Base-by-base conservation (phyloP, 2,113 vertebrate genomes). In the Anarrhichthys ocellatus region DNA sequence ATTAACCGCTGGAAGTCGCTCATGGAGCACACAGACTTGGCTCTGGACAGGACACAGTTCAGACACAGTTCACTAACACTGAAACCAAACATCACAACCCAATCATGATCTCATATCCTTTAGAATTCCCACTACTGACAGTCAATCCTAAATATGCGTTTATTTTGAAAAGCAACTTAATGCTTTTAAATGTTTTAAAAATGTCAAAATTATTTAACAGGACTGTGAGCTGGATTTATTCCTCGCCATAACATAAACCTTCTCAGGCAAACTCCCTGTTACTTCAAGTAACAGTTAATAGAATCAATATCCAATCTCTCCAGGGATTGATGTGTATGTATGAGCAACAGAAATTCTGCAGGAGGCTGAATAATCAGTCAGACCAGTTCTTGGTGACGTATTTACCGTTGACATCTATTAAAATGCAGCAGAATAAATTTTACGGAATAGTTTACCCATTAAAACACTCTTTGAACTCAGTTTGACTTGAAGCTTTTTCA, bases 1-100 rank as follows among this genome's bases (percentile, higher is more conserved):
- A 99, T 99, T 86, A 99, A 83, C 64, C 97, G 96, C 89, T 99
- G 97, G 94, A 99, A 99, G 92, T 99, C 98, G 0, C 97, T 99
- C 98, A 99, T 99, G 90, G 98, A 99, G 84, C 98, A 99, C 78
- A 99, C 97, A 0, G 98, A 99, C 93, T 99, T 97, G 0, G 97
- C 98, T 95, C 98, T 99, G 85, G 78, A 89, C 8, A 67, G 42
- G 9, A 58, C n/a, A 80, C 0, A 73, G 6, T 61, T 11, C 32
- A 32, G 32, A 32, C 34, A 80, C 59, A 75, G 68, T 34, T 73
- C 3, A 54, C 40, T 29, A 40, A 52, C 5, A 44, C 5, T 64
- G 9, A 56, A 42, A 42, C 8, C 50, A 64, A 79, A 84, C 44
- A 82, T 54, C 34, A 4, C 68, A 66, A 29, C 38, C 5, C 38